Conservation (phyloP, 2,888 invertebrate genomes). For the Erebia aethiops region DNA sequence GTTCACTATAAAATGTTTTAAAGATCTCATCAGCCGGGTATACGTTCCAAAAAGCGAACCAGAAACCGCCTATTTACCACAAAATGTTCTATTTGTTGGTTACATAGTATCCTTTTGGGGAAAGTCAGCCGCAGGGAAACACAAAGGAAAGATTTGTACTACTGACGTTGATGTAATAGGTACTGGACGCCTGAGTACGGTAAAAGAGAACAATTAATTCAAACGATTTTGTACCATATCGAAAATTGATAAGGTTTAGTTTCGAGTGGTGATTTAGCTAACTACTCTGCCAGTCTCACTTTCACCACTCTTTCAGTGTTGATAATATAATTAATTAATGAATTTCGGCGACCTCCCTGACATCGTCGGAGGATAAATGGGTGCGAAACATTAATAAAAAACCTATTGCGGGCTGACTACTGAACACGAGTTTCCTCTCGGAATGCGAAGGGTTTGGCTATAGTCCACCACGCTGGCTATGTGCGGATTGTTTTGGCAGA, state of each 20-base stretch:
- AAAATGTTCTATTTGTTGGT: slow-evolving; percentile 35
- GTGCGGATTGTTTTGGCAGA: too few relatives aligned
- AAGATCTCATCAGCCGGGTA: slow-evolving; percentile 4
- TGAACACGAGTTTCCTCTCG: too few relatives aligned
- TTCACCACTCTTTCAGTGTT: slow-evolving; percentile 16
- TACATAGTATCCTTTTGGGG: slow-evolving; percentile 42
- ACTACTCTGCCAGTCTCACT: slow-evolving; percentile 25
- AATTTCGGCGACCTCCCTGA: neutral
- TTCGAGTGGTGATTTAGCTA: slow-evolving; percentile 11
- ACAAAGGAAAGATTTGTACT: slow-evolving; percentile 43
- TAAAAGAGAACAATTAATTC: slow-evolving; percentile 20
- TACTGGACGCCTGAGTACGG: slow-evolving; percentile 32
- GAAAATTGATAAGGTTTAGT: neutral
- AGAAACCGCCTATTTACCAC: slow-evolving; percentile 26
- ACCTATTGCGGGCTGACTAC: too few relatives aligned
- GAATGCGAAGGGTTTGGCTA: too few relatives aligned
- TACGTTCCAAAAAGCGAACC: slow-evolving; percentile 25
- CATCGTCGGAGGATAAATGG: too few relatives aligned
- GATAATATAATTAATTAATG: slow-evolving; percentile 13
- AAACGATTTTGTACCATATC: slow-evolving; percentile 16
- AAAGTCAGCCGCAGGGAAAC: slow-evolving; percentile 41
- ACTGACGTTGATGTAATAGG: slow-evolving; percentile 39
- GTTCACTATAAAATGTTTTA: neutral
- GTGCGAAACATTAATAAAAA: too few relatives aligned
- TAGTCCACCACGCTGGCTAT: too few relatives aligned